Evolutionary conservation across 1,140 invertebrate species (phyloP), one percentile per base, ranked within the genome.

Genomic region (Saccostrea glomerata): DNA sequence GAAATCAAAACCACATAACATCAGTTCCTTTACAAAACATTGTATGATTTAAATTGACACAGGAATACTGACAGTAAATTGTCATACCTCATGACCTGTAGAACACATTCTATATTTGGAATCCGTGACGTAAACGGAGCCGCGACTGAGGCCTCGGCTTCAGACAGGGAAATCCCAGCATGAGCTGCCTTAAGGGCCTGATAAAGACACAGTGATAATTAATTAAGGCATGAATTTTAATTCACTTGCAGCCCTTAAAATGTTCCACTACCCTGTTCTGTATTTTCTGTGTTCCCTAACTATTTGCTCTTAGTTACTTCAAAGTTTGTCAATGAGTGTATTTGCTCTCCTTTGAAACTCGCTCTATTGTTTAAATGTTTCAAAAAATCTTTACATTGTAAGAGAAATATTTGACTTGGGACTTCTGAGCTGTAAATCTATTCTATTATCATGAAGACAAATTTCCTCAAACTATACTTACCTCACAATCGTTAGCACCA

Each of bases 401-500:
- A 6, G 40, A 47, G 40, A 47, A 47, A 47, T 47, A 2, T 47
- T 47, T 47, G 40, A 47, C 40, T 47, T 47, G 40, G 6, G 40
- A 47, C 40, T 3, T 47, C 40, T 47, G 6, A 47, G 40, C 2
- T 3, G 40, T 3, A 47, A 47, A 47, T 47, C 40, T n/a, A n/a
- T n/a, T n/a, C n/a, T n/a, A n/a, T n/a, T n/a, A n/a, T n/a, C n/a
- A n/a, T n/a, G n/a, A n/a, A 47, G 6, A 47, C 40, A 47, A 47
- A 47, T 47, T 6, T 47, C 40, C 2, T 47, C 40, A 47, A 47
- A 47, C 70, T 94, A 96, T 73, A 73, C n/a, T 30, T 30, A 73
- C 70, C n/a, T 98, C 98, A 95, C 98, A 99, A 95, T 99, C 98
- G 95, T 99, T 99, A 0, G 98, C 98, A 83, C 98, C 99, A 95